Evolutionary conservation across 2,113 vertebrate species (phyloP).

Genomic region (Mesitornis unicolor): DNA sequence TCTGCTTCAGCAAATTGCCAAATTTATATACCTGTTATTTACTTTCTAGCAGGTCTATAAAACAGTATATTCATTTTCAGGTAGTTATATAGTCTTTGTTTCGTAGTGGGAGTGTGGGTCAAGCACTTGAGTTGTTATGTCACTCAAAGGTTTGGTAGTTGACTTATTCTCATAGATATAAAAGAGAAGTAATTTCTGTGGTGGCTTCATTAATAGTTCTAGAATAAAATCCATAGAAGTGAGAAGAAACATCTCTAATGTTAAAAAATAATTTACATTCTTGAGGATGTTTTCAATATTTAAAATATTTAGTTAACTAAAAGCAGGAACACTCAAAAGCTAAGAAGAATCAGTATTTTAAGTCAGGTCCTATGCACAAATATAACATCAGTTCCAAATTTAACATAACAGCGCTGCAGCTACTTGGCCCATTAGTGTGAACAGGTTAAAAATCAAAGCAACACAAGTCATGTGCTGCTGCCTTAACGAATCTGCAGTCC

Average conservation of each 20-base stretch:
- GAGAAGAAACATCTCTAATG: background rate
- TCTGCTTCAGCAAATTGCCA: background rate
- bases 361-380: background rate
- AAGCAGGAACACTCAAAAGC: background rate
- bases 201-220: background rate
- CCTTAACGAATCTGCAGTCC: background rate
- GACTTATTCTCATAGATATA: background rate
- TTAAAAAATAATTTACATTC: background rate
- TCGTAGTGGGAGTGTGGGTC: background rate
- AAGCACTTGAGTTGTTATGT: background rate
- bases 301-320: background rate
- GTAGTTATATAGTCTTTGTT: background rate
- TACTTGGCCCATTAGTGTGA: background rate
- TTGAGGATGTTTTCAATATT: background rate
- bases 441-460: background rate
- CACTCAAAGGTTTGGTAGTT: background rate
- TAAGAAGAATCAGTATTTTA: background rate
- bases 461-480: background rate
- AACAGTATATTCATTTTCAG: background rate
- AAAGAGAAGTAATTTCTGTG: background rate
- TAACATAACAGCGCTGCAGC: background rate
- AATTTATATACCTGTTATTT: background rate
- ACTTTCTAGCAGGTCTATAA: background rate
- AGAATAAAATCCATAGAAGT: background rate
- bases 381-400: background rate